Base-by-base conservation (phyloP, 2,113 vertebrate genomes). In the Addax nasomaculatus region DNA sequence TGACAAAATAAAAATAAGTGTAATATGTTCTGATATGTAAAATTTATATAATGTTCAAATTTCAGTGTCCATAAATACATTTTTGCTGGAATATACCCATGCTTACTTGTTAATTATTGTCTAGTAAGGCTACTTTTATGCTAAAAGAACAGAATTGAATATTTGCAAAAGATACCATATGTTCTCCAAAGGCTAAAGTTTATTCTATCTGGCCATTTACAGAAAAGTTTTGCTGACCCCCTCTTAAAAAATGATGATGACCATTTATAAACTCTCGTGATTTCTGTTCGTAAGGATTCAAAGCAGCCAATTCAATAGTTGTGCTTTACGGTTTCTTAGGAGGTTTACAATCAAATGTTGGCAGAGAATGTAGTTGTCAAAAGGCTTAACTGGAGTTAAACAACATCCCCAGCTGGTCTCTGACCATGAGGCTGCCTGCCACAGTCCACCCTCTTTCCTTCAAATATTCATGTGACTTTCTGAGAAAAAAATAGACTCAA, bases 181-280 rank as follows among this genome's bases (percentile, higher is more conserved):
- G 15, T 78, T 19, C 7, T 78, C 6, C 36, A 90, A 88, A 93
- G 4, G 17, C 39, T 57, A 25, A 62, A 73, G 33, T 36, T 62
- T 47, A 55, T 83, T 55, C 15, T 60, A 0, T 58, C 25, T 64
- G 27, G 7, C 2, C 30, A 4, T 73, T 85, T 93, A 43, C 9
- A 86, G 53, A 86, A 92, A 53, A 33, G 7, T 25, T 55, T 62
- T 81, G 21, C 23, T 64, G 16, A 14, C 39, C 33, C 25, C 92
- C 1, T 51, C 47, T 88, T 86, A 81, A 51, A 95, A 93, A 95
- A 90, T 7, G 47, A 86, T 79, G 39, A 27, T 58, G 33, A 73
- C n/a, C 49, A 47, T 67, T 91, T 78, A 21, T 87, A 45, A 51
- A 67, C 23, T 86, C 76, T 23, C 1, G 14, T 84, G 39, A 25